Conservation (phyloP, 2,797 vertebrate species). For the Kryptolebias ocellatus region DNA sequence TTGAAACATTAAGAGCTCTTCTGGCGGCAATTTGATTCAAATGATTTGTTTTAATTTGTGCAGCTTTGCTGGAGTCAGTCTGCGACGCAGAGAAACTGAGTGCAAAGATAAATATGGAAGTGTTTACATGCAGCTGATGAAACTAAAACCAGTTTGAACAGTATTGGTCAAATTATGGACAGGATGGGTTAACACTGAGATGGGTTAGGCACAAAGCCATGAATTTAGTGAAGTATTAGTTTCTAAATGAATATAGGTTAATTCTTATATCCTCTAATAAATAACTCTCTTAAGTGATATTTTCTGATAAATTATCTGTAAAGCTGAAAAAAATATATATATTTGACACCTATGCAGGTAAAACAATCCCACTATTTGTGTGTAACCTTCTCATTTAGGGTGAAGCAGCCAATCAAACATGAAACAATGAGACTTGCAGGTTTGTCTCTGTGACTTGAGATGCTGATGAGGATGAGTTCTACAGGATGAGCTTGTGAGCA, state of each 20-base stretch:
- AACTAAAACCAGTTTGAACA: background rate
- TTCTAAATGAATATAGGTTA: constrained; percentile 20
- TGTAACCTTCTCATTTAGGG: constrained; percentile 59
- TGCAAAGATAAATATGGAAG: constrained; percentile 38
- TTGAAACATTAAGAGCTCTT: background rate
- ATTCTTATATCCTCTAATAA: constrained; percentile 9
- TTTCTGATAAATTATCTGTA: background rate
- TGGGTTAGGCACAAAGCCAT: constrained; percentile 67
- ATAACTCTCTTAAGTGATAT: background rate
- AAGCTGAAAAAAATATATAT: constrained; percentile 1
- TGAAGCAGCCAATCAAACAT: constrained; percentile 36
- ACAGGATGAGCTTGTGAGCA: constrained; percentile 64
- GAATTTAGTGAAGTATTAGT: constrained; percentile 31
- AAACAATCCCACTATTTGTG: constrained; percentile 43
- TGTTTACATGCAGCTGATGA: constrained; percentile 58
- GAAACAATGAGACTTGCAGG: constrained; percentile 63
- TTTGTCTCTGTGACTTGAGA: constrained; percentile 55
- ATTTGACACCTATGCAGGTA: background rate
- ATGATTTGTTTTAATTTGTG: constrained; percentile 42
- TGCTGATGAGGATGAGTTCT: constrained; percentile 61
- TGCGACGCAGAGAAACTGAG: constrained; percentile 69
- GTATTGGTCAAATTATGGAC: background rate
- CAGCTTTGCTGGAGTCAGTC: constrained; percentile 34
- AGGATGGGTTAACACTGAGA: constrained; percentile 48
- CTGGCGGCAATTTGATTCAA: constrained; percentile 25